Conservation (phyloP, 2,888 invertebrate species). For the Hypomecis punctinalis region DNA sequence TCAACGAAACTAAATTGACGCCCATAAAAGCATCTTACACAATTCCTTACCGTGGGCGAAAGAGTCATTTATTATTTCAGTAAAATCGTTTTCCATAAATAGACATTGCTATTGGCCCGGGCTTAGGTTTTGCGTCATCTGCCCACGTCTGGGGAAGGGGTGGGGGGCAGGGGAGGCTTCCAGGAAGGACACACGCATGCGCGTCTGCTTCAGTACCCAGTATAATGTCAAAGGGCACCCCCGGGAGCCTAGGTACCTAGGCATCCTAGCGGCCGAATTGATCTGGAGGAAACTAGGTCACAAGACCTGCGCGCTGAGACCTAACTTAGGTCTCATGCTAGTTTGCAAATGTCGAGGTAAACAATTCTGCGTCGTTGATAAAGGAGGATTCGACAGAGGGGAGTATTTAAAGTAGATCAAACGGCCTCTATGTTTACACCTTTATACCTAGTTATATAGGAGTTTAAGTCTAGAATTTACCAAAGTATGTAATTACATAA, state of each 20-base stretch:
- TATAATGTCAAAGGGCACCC: slow-evolving; percentile 79
- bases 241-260: slow-evolving; percentile 71
- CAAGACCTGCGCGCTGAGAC: slow-evolving; percentile 38
- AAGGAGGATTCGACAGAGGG: neutral
- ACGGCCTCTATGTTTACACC: too few species aligned
- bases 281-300: slow-evolving; percentile 57
- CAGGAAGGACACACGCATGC: slow-evolving; percentile 63
- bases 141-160: slow-evolving; percentile 59
- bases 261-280: slow-evolving; percentile 60
- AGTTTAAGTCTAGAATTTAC: too few species aligned
- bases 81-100: slow-evolving; percentile 64
- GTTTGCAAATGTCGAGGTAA: slow-evolving; percentile 23
- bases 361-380: slow-evolving; percentile 3
- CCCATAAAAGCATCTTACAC: slow-evolving; percentile 4
- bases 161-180: slow-evolving; percentile 35
- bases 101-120: slow-evolving; percentile 56
- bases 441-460: too few species aligned
- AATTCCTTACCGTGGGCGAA: slow-evolving; percentile 16
- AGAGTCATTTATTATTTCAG: slow-evolving; percentile 33
- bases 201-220: slow-evolving; percentile 50
- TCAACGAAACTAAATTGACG: neutral
- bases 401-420: neutral
- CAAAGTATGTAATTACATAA: too few species aligned
- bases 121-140: slow-evolving; percentile 72
- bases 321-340: slow-evolving; percentile 26